Evolutionary conservation across 2,797 vertebrate species (phyloP).

Genomic region (Chloroceryle amazona): DNA sequence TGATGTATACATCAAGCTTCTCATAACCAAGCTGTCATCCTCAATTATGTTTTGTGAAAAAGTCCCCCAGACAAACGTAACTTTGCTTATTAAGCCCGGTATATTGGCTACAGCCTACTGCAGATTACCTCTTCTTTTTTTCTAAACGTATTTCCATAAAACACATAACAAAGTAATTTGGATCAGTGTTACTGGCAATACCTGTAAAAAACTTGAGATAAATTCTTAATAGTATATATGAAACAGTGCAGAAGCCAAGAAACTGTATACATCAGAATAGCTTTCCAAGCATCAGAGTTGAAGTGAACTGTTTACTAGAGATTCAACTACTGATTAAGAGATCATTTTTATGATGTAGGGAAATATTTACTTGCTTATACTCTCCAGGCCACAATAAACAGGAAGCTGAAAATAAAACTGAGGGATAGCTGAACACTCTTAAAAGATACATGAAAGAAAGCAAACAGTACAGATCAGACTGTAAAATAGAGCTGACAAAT

Average conservation of each 20-base stretch:
- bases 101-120: slow-evolving; percentile 57
- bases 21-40: slow-evolving; percentile 74
- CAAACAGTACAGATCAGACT: not conserved
- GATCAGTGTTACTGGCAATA: slow-evolving; percentile 52
- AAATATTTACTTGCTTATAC: not conserved
- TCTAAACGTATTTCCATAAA: slow-evolving; percentile 65
- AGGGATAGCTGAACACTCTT: not conserved
- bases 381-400: not conserved
- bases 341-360: not conserved
- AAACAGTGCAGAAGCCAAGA: slow-evolving; percentile 54
- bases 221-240: slow-evolving; percentile 24
- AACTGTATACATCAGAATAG: not conserved
- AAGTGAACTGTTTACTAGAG: not conserved
- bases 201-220: slow-evolving; percentile 31
- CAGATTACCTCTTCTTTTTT: slow-evolving; percentile 47
- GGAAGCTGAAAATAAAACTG: not conserved
- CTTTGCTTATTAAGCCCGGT: slow-evolving; percentile 73
- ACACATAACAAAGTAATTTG: slow-evolving; percentile 52
- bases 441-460: not conserved
- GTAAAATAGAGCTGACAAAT: not conserved
- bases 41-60: slow-evolving; percentile 69
- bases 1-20: slow-evolving; percentile 67
- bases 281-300: not conserved
- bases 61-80: slow-evolving; percentile 65
- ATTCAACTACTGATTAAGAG: not conserved